Evolutionary conservation across 2,888 invertebrate genomes (phyloP).

Genomic region (Napeogenes inachia): DNA sequence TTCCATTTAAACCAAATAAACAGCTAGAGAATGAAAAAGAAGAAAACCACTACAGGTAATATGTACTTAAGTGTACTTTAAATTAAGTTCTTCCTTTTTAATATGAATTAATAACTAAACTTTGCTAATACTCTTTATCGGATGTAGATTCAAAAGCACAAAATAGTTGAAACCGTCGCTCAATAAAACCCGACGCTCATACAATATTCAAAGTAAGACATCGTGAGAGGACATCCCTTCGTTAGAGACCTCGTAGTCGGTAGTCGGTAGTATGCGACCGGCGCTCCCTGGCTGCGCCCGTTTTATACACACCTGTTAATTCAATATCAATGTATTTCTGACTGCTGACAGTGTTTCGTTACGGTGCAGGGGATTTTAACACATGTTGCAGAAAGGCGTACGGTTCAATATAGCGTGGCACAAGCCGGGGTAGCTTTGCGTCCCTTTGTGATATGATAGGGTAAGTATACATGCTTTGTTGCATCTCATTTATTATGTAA

Average conservation of each 20-base stretch:
- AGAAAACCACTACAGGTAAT: too few species aligned
- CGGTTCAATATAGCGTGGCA: conserved; percentile 71
- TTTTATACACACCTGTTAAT: conserved; percentile 26
- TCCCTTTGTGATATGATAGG: conserved; percentile 66
- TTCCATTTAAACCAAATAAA: too few species aligned
- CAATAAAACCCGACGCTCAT: conserved; percentile 1
- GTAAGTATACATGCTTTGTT: conserved; percentile 46
- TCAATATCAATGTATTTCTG: conserved; percentile 31
- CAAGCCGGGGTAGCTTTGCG: conserved; percentile 67
- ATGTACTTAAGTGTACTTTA: too few species aligned
- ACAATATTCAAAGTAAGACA: conserved; percentile 11
- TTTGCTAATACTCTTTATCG: too few species aligned
- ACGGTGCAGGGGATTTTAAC: conserved; percentile 56
- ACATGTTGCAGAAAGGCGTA: conserved; percentile 70
- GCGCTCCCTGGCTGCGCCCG: conserved; percentile 58
- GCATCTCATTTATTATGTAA: conserved; percentile 14
- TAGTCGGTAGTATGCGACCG: conserved; percentile 47
- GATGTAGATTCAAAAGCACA: too few species aligned
- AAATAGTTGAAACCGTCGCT: too few species aligned
- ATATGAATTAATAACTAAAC: too few species aligned
- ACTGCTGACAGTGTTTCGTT: conserved; percentile 36
- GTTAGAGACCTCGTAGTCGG: conserved; percentile 34
- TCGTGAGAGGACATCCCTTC: conserved; percentile 44
- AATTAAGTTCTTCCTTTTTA: too few species aligned
- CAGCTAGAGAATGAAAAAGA: too few species aligned